Evolutionary conservation across 1,140 invertebrate genomes (phyloP).

Genomic region (Drosophila bocki): DNA sequence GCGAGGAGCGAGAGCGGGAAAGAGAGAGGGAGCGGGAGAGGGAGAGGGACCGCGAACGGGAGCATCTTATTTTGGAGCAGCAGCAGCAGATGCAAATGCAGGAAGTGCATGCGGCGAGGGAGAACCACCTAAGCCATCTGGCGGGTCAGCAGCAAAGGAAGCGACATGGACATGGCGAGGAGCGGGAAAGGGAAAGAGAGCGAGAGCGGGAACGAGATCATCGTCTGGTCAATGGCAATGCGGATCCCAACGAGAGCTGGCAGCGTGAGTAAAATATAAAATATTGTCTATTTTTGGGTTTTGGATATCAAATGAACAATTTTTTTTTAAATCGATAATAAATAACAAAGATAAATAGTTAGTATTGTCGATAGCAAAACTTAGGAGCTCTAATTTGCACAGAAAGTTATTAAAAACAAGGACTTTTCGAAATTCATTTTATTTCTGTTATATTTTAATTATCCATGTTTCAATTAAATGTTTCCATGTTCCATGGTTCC

Average conservation of each 20-base stretch:
- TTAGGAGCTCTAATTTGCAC: too few relatives aligned
- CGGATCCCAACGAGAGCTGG: slow-evolving; percentile 88
- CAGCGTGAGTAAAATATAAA: slow-evolving; percentile 80
- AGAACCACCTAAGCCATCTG: slow-evolving; percentile 55
- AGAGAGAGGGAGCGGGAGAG: slow-evolving; percentile 46
- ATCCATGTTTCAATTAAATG: too few relatives aligned
- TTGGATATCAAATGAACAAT: too few relatives aligned
- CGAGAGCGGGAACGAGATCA: slow-evolving; percentile 47
- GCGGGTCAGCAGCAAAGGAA: slow-evolving; percentile 45
- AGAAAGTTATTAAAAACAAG: too few relatives aligned
- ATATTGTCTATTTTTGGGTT: too few relatives aligned
- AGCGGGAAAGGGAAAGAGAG: slow-evolving; percentile 12
- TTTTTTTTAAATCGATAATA: too few relatives aligned
- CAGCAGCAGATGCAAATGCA: slow-evolving; percentile 63
- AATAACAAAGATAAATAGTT: too few relatives aligned
- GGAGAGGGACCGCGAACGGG: slow-evolving; percentile 52
- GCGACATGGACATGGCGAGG: slow-evolving; percentile 49
- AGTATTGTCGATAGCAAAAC: too few relatives aligned
- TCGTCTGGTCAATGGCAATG: slow-evolving; percentile 57
- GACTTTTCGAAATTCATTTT: too few relatives aligned
- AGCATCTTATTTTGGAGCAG: slow-evolving; percentile 63
- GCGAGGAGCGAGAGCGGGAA: slow-evolving; percentile 64
- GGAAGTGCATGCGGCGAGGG: slow-evolving; percentile 49
- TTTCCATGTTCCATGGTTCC: too few relatives aligned
- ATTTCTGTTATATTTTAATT: too few relatives aligned